Base-by-base conservation (phyloP, 1,140 invertebrate species). In the Pantala flavescens region DNA sequence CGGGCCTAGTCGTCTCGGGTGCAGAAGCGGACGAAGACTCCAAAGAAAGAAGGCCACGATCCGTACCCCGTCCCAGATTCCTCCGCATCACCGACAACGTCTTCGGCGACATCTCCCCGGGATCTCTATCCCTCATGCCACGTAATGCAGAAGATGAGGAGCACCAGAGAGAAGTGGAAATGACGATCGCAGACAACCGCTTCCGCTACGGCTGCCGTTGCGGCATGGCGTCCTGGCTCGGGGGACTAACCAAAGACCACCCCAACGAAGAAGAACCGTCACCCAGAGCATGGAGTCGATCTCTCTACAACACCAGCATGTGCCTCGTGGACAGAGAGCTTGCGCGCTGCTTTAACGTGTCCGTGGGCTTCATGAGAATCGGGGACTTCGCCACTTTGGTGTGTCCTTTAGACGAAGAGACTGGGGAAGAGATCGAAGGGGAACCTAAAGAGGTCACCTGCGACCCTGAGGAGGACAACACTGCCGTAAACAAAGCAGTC, bases 151-250 rank as follows among this genome's bases (percentile, higher is more conserved):
- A 85, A 74, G 83, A 84, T 0, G 81, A 86, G 9, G 79, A 82
- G 24, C 76, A 82, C 0, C 82, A 11, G n/a, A 73, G 14, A 21
- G 43, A 24, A 36, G 55, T 82, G n/a, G 80, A 80, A 21, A 81
- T 87, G 0, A 80, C 82, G 11, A 86, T 90, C 43, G 83, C 85
- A 36, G 84, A 85, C 55, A 90, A 90, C 80, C 88, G 86, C 73
- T 90, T 89, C 78, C 85, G 86, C 71, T 80, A 85, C 76, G 80
- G 82, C 3, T 91, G 90, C 77, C 83, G 84, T 74, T 91, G 90
- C 79, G 85, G 87, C 71, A 83, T 90, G 28, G 83, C 84, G 16
- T 77, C 80, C 23, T 89, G 86, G 86, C 78, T 90, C 23, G 79
- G 80, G 0, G 80, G 84, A 74, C 81, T 87, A 9, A 82, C 86